A percentile compares a stretch with the other conserved stretches of the same genome.
Evolutionary conservation across 2,888 invertebrate species (phyloP).

Genomic region (Nephrotoma appendiculata): DNA sequence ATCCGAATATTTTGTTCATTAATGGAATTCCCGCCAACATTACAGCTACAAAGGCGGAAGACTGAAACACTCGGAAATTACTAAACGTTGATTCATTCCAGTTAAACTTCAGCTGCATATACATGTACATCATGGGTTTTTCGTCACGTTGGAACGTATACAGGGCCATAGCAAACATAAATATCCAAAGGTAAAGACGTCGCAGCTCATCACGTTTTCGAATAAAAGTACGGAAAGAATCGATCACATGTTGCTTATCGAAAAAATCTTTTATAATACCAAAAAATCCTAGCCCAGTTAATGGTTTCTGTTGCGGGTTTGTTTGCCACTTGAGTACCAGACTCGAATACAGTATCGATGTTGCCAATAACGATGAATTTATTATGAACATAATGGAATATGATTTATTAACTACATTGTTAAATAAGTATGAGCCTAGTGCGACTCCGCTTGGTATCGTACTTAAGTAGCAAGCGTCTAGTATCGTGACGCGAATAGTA

Average conservation of each 20-base stretch:
- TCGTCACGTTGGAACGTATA: slow-evolving; percentile 79
- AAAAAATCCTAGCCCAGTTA: slow-evolving; percentile 40
- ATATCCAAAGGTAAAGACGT: slow-evolving; percentile 47
- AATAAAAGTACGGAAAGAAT: slow-evolving; percentile 45
- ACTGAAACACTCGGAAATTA: slow-evolving; percentile 57
- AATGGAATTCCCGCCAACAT: slow-evolving; percentile 57
- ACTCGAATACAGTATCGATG: slow-evolving; percentile 48
- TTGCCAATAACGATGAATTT: slow-evolving; percentile 44
- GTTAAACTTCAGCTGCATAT: slow-evolving; percentile 52
- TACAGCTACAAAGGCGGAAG: slow-evolving; percentile 51
- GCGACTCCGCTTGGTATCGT: slow-evolving; percentile 75
- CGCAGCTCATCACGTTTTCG: slow-evolving; percentile 42
- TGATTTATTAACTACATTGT: slow-evolving; percentile 43
- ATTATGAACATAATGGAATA: slow-evolving; percentile 60
- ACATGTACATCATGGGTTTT: slow-evolving; percentile 57
- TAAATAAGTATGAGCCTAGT: slow-evolving; percentile 50
- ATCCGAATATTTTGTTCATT: slow-evolving; percentile 49
- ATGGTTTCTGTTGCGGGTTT: slow-evolving; percentile 42
- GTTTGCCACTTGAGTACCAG: slow-evolving; percentile 56
- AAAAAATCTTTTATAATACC: slow-evolving; percentile 56
- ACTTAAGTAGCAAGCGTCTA: slow-evolving; percentile 67
- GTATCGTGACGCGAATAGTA: slow-evolving; percentile 63
- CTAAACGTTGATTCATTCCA: slow-evolving; percentile 60
- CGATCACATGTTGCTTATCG: slow-evolving; percentile 47
- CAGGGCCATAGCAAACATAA: slow-evolving; percentile 60